Percentiles rank a stretch among this genome's conserved stretches.
These are phyloP conservation scores for Drosophila stalkeri DNA, from an alignment of 2,888 invertebrate species.

Conservation along the genomic window DNA sequence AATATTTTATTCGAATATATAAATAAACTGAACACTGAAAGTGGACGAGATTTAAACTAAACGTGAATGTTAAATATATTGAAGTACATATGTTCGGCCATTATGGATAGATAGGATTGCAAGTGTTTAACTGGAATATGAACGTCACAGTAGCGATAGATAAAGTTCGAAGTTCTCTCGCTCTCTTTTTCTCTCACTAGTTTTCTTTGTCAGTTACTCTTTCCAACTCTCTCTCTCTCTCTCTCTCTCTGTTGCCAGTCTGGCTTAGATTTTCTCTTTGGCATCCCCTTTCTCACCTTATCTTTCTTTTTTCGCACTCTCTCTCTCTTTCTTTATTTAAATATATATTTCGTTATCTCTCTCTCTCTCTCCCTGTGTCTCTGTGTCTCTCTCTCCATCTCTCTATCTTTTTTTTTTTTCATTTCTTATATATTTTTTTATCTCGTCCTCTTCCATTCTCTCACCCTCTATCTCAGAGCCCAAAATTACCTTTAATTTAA, in stretches of 20 bases:
- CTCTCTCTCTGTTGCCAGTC: too few relatives aligned
- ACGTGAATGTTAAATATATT: neutral
- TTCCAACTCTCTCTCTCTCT: neutral
- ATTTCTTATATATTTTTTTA: neutral
- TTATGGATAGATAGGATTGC: neutral
- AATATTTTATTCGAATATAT: constrained; percentile 1
- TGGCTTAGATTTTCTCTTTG: too few relatives aligned
- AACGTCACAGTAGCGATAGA: neutral
- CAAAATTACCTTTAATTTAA: neutral
- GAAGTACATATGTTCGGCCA: neutral
- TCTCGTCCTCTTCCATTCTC: neutral
- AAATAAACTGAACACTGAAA: neutral
- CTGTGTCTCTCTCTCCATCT: too few relatives aligned
- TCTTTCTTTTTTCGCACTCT: neutral
- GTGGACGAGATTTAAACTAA: neutral
- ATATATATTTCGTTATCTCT: too few relatives aligned
- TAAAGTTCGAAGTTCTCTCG: too few relatives aligned
- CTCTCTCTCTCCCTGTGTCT: too few relatives aligned
- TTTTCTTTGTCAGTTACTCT: neutral
- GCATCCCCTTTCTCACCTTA: neutral
- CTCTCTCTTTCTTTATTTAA: too few relatives aligned
- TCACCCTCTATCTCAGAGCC: neutral
- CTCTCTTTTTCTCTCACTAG: too few relatives aligned
- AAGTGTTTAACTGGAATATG: neutral
- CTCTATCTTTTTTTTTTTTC: neutral